Evolutionary conservation across 2,888 invertebrate genomes (phyloP), one percentile per base, ranked within the genome.

Genomic region (Conomelus anceps): DNA sequence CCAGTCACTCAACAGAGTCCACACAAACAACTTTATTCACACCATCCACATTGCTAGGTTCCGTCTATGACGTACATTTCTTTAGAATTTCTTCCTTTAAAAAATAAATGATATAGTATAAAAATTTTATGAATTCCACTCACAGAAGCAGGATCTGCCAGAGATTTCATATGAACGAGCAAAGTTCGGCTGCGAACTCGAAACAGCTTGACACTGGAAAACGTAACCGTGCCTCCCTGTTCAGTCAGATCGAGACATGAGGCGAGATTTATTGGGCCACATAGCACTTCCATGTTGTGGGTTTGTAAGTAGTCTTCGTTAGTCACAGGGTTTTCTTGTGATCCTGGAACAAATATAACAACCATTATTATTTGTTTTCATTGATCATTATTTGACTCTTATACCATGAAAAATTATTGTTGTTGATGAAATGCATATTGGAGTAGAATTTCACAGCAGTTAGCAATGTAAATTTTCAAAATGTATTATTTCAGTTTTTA

Each of bases 221-320:
- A 94, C 9, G 97, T 97, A 22, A 98, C 95, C 23, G 96, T 96
- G 4, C 98, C 98, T 20, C 96, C 96, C 92, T 97, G 96, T 92
- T 97, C 98, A 0, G 97, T 96, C 90, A 98, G 93, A 93, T 98
- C 98, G 90, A 98, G 94, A 91, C 97, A 97, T 0, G 97, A 95
- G 3, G 96, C 95, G 22, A 98, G 94, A 92, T 97, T 95, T 87
- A 98, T 94, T 0, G 98, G 98, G 0, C 98, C 98, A 20, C 98
- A 98, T 86, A 98, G 93, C 90, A 98, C 96, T 93, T 98, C 98
- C 0, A 98, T 97, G 92, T 98, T 97, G 92, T 98, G 97, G 7
- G 97, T 96, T 91, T 97, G 96, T 88, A 98, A 94, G 93, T 98
- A 98, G 93, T 97, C 97, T 91, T 95, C 96, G 22, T 96, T 96